Conservation (phyloP, 1,140 invertebrate genomes). For the Cyrtorhinus lividipennis region DNA sequence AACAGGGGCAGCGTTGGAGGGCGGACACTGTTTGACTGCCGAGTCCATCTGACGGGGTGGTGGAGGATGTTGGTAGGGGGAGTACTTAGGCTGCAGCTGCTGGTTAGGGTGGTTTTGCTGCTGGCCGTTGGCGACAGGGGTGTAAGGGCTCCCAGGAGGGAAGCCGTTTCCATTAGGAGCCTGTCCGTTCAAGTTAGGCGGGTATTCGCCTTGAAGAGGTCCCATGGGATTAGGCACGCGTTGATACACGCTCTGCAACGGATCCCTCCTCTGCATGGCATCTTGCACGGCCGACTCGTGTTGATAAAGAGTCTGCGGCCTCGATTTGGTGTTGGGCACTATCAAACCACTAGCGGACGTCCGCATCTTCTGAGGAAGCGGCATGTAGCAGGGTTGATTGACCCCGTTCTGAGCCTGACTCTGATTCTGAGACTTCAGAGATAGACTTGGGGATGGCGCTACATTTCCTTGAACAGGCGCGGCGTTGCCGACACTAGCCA, state of each 20-base stretch:
- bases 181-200: not conserved
- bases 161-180: not conserved
- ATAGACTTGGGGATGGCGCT: conserved; percentile 14
- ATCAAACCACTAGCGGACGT: not conserved
- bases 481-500: not conserved
- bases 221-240: conserved; percentile 22
- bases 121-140: not conserved
- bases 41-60: conserved; percentile 24
- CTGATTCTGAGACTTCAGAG: conserved; percentile 12
- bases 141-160: not conserved
- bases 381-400: conserved; percentile 11
- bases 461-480: not conserved
- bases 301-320: conserved; percentile 25
- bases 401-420: too few species aligned
- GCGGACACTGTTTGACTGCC: conserved; percentile 12
- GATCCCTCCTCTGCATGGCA: conserved; percentile 10
- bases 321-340: conserved; percentile 11
- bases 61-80: conserved; percentile 32
- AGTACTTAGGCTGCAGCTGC: conserved; percentile 22
- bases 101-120: conserved; percentile 12
- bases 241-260: conserved; percentile 25
- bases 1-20: not conserved
- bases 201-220: conserved; percentile 11
- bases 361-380: conserved; percentile 9
- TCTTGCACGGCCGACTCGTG: conserved; percentile 23